These are phyloP conservation scores for Sinopyrophorus schimmeli DNA, from an alignment of 2,888 invertebrate genomes.

Conservation along the genomic window DNA sequence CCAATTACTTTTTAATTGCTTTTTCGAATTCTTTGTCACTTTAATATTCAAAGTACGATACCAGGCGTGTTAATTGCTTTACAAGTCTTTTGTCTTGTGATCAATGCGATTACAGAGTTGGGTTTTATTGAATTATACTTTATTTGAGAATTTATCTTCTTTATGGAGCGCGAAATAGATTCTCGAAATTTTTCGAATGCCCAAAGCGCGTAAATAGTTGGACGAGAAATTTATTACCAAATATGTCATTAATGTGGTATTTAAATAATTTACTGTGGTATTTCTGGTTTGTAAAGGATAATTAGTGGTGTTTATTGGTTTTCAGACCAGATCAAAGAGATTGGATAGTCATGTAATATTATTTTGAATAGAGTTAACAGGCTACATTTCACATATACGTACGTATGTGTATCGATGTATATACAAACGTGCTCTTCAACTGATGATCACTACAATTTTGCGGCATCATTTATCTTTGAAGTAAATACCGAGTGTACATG, in stretches of 20 bases:
- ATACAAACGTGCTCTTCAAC: neutral
- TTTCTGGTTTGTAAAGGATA: constrained; percentile 10
- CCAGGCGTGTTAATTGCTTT: constrained; percentile 31
- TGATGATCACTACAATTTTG: constrained; percentile 12
- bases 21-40: constrained; percentile 32
- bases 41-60: constrained; percentile 31
- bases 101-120: constrained; percentile 19
- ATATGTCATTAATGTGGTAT: too few species aligned
- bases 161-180: too few species aligned
- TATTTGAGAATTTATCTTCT: constrained; percentile 17
- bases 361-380: constrained; percentile 16
- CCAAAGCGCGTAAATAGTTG: too few species aligned
- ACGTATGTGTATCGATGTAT: neutral
- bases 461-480: constrained; percentile 11
- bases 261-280: constrained; percentile 1
- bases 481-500: constrained; percentile 3
- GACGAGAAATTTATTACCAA: too few species aligned
- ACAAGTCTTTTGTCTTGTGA: constrained; percentile 27
- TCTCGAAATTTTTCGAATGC: too few species aligned
- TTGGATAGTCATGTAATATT: constrained; percentile 9
- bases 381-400: constrained; percentile 1
- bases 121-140: constrained; percentile 19
- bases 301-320: constrained; percentile 14
- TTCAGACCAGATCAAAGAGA: constrained; percentile 18
- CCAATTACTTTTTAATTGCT: constrained; percentile 39